Percentiles rank a stretch among this genome's conserved stretches.
Conservation (phyloP, 1,140 invertebrate genomes). For the Eriocheir sinensis region DNA sequence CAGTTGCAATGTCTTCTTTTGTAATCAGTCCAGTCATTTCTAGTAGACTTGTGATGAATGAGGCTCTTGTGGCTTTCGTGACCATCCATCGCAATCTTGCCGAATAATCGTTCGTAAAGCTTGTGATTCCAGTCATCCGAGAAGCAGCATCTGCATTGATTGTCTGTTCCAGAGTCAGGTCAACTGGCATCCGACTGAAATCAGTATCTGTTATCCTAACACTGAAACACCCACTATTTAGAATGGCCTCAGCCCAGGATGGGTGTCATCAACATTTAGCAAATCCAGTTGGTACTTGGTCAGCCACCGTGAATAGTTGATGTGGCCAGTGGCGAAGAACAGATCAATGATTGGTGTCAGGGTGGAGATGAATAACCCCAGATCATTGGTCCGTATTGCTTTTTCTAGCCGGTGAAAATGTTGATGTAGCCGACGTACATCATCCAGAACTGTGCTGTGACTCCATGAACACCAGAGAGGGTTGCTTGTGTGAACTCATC, state of each 20-base stretch:
- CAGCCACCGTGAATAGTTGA: background rate
- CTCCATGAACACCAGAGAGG: background rate
- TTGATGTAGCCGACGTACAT: conserved; percentile 7
- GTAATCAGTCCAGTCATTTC: background rate
- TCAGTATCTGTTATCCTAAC: background rate
- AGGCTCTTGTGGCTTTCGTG: background rate
- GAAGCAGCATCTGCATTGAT: conserved; percentile 52
- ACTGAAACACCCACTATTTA: background rate
- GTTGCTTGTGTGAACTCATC: background rate
- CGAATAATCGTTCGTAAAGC: background rate
- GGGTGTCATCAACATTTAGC: conserved; percentile 36
- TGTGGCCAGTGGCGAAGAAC: conserved; percentile 7
- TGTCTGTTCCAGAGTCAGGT: conserved; percentile 31
- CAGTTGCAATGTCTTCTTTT: background rate
- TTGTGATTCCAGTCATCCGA: conserved; percentile 12
- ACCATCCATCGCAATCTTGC: background rate
- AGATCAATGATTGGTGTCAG: background rate
- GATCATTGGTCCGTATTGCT: background rate
- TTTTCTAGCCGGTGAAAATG: background rate
- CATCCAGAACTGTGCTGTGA: conserved; percentile 49
- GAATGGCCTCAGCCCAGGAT: background rate
- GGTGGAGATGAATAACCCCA: background rate
- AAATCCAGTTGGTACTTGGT: conserved; percentile 40
- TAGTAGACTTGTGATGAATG: background rate
- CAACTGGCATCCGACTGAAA: background rate